phyloP scores from a whole-genome alignment of 2,113 vertebrate species.

The Sceloporus tristichus region DNA sequence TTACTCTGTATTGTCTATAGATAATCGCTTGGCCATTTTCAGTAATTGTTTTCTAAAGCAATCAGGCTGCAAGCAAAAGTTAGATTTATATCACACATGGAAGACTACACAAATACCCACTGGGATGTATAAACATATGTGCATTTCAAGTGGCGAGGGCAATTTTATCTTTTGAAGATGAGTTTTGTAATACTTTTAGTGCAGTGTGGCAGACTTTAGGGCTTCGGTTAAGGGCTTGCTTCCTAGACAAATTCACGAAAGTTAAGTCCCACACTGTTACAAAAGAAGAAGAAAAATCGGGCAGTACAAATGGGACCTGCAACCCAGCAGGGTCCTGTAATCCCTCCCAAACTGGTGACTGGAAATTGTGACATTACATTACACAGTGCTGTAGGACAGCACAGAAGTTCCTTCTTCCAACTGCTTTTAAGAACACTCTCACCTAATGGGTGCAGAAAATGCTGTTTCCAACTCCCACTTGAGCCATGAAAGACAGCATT shows the following conservation, averaged over 20 bases:
- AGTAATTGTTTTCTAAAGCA: not conserved
- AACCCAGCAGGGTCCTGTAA: no score
- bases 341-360: no score
- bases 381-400: no score
- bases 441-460: not conserved
- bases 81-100: not conserved
- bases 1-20: constrained; percentile 3
- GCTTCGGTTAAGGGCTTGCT: not conserved
- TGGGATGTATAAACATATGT: not conserved
- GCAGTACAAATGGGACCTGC: no score
- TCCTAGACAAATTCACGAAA: not conserved
- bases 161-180: not conserved
- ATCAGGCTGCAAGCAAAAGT: not conserved
- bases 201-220: not conserved
- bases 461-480: no score
- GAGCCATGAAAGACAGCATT: no score
- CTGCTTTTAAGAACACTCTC: not conserved
- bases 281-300: no score
- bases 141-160: not conserved
- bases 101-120: not conserved
- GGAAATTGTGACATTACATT: no score
- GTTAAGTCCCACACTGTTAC: no score
- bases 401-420: no score
- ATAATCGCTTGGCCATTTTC: constrained; percentile 7
- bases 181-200: not conserved